These are phyloP conservation scores for Melanocharis versteri DNA, from an alignment of 2,113 vertebrate species.

Conservation along the genomic window DNA sequence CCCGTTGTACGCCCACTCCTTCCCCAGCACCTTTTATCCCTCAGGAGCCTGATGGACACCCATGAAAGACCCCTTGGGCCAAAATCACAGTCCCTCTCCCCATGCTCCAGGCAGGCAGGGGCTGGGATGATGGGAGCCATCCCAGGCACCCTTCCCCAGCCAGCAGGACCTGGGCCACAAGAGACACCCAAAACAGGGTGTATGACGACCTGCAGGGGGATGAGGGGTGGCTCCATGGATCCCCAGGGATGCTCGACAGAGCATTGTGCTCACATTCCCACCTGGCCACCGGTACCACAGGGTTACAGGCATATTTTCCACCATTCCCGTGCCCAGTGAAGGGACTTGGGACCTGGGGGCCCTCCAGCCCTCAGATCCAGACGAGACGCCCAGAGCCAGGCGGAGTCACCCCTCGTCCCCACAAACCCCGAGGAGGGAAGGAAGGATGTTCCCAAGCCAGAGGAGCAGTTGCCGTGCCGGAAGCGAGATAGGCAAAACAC, in stretches of 20 bases:
- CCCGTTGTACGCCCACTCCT: fast-evolving
- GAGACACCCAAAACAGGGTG: background rate
- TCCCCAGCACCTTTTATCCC: background rate
- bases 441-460: background rate
- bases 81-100: background rate
- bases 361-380: background rate
- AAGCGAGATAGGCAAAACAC: background rate
- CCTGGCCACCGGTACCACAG: fast-evolving
- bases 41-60: background rate
- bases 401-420: fast-evolving
- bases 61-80: background rate
- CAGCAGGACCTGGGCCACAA: fast-evolving
- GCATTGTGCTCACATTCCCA: fast-evolving
- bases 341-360: background rate
- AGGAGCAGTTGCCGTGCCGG: fast-evolving
- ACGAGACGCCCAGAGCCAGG: background rate
- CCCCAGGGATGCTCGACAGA: fast-evolving
- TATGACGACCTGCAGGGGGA: fast-evolving
- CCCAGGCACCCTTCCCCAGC: too few species aligned
- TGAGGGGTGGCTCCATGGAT: fast-evolving
- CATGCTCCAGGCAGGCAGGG: background rate
- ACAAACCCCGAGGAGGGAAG: fast-evolving
- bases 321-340: background rate
- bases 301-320: background rate
- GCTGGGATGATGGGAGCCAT: background rate